Evolutionary conservation across 2,113 vertebrate genomes (phyloP), one percentile per base, ranked within the genome.

Genomic region (Saguinus midas): DNA sequence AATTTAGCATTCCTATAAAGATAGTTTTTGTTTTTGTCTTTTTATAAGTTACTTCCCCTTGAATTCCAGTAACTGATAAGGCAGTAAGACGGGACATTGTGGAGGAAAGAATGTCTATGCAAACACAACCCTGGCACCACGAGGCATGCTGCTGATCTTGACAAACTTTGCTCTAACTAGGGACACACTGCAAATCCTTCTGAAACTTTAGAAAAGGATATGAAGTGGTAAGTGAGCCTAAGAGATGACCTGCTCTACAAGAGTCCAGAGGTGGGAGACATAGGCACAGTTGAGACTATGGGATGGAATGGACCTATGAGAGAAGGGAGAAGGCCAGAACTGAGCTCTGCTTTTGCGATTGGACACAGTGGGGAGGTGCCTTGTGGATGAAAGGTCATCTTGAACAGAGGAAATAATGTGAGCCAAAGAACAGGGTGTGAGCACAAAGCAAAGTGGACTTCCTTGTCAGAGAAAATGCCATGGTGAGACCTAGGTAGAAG

Each of bases 401-500:
- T 29, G 45, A 32, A 37, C 35, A 6, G 29, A 78, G 12, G 45
- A 37, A 40, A 48, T 20, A 8, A 25, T 35, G 11, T 37, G 45
- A 78, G 40, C 57, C 45, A 52, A 68, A 85, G 10, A 32, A 43
- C 20, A 9, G 43, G 27, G 25, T 23, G 11, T 10, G 61, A 40
- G 64, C 52, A 37, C 50, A 61, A 8, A 35, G 4, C 18, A 16
- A 27, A 8, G 23, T 0, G 13, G n/a, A 21, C 27, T 27, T 61
- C 35, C 2, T 18, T 2, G 16, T 81, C 32, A 21, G 43, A 73
- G 55, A 81, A 66, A 50, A 20, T 6, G 27, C 2, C 35, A 9
- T 18, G 3, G 40, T 3, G 4, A 23, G 10, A 7, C 1, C 0
- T 3, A n/a, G 5, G 7, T 0, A n/a, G 75, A 48, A 43, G 21